phyloP scores from a whole-genome alignment of 2,113 vertebrate species.

The Acrocephalus kingi region DNA sequence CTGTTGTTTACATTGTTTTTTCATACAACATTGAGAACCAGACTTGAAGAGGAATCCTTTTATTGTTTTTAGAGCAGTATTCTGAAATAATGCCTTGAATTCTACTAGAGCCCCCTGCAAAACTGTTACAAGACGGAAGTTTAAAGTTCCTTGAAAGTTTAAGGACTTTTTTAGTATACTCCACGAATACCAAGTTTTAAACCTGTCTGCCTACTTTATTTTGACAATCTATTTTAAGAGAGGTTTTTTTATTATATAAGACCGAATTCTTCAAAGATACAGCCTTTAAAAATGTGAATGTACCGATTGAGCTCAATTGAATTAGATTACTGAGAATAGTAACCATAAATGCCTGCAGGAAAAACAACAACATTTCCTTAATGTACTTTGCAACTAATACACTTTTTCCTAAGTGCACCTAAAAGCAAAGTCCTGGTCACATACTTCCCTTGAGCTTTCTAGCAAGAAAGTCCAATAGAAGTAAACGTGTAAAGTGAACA shows the following conservation, averaged over 20 bases:
- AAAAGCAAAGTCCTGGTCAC: background rate
- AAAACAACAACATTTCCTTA: background rate
- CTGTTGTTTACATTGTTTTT: background rate
- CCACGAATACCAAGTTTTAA: background rate
- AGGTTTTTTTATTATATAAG: background rate
- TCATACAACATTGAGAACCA: background rate
- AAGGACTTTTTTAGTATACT: background rate
- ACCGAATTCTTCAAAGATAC: background rate
- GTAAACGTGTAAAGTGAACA: background rate
- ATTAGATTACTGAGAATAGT: background rate
- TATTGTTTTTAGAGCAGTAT: background rate
- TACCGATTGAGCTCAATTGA: background rate
- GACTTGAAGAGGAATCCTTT: background rate
- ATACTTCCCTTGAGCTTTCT: background rate
- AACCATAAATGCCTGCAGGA: background rate
- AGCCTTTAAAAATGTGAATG: background rate
- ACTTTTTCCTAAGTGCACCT: rapidly evolving
- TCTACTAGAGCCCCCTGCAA: background rate
- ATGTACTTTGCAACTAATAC: background rate
- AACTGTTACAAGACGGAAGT: background rate
- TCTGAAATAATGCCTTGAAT: background rate
- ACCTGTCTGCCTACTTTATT: background rate
- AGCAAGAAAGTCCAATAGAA: background rate
- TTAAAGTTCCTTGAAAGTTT: background rate
- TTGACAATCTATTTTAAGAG: background rate